Conservation (phyloP, 2,888 invertebrate species). For the Agrypnus murinus region DNA sequence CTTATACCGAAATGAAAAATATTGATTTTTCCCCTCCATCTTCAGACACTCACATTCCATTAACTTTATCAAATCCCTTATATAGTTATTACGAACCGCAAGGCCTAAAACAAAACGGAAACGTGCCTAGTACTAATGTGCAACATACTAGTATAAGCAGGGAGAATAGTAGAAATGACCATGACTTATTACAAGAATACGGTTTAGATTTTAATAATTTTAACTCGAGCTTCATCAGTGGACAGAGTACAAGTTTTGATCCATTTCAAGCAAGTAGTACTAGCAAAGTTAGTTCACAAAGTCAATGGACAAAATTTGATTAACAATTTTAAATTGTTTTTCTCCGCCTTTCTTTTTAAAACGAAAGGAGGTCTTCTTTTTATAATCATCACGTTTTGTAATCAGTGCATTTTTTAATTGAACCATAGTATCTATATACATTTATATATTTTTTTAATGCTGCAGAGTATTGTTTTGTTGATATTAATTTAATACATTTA, state of each 20-base stretch:
- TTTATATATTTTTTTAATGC: slow-evolving; percentile 23
- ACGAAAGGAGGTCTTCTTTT: neutral
- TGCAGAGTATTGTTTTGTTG: slow-evolving; percentile 37
- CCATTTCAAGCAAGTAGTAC: slow-evolving; percentile 66
- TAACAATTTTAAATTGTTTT: slow-evolving; percentile 56
- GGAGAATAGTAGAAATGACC: slow-evolving; percentile 72
- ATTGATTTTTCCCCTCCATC: slow-evolving; percentile 50
- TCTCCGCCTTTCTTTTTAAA: neutral
- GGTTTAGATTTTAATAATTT: slow-evolving; percentile 80
- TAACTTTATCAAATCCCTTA: slow-evolving; percentile 73
- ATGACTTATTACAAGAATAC: slow-evolving; percentile 82
- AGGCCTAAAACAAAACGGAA: slow-evolving; percentile 69
- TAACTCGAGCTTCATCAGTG: slow-evolving; percentile 65
- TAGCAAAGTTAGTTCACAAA: slow-evolving; percentile 72
- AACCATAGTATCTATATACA: neutral
- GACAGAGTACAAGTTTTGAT: slow-evolving; percentile 64
- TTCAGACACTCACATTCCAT: slow-evolving; percentile 62
- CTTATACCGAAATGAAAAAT: slow-evolving; percentile 8
- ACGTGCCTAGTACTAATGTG: slow-evolving; percentile 71
- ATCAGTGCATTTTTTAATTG: slow-evolving; percentile 2
- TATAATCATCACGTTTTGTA: slow-evolving; percentile 12
- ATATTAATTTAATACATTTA: slow-evolving; percentile 16
- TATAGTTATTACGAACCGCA: slow-evolving; percentile 68
- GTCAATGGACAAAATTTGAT: slow-evolving; percentile 77
- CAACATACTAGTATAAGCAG: slow-evolving; percentile 65